Evolutionary conservation across 30 jellyfish, hydroid and myxozoan genomes (phyloP).

Genomic region (Hydractinia echinata): DNA sequence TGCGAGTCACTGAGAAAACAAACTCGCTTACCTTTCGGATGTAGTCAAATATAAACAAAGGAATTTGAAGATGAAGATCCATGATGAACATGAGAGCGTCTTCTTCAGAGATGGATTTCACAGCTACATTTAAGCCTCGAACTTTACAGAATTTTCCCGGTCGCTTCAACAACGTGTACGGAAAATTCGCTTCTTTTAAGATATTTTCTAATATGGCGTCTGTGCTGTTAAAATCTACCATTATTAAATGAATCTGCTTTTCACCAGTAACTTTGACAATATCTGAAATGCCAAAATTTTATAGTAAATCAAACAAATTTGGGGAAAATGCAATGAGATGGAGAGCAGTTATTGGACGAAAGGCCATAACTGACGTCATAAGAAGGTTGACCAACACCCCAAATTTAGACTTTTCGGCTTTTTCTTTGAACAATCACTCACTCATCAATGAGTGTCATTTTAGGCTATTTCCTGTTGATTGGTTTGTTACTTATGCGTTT

Average conservation of each 20-base stretch:
- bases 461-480: too few relatives aligned
- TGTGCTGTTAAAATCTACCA: conserved; percentile 65
- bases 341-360: too few relatives aligned
- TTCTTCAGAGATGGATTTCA: conserved; percentile 21
- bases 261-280: conserved; percentile 55
- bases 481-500: too few relatives aligned
- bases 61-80: conserved; percentile 38
- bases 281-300: not conserved
- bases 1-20: not conserved
- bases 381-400: too few relatives aligned
- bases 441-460: too few relatives aligned
- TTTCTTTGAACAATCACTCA: too few relatives aligned
- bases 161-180: conserved; percentile 48
- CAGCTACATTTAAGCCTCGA: conserved; percentile 28
- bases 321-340: too few relatives aligned
- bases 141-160: conserved; percentile 59
- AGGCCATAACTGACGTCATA: too few relatives aligned
- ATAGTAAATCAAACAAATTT: not conserved
- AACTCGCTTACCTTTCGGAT: conserved; percentile 38
- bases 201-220: conserved; percentile 46
- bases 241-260: conserved; percentile 53
- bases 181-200: conserved; percentile 42
- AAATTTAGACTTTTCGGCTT: too few relatives aligned
- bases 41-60: conserved; percentile 35
- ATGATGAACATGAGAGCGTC: conserved; percentile 38